A percentile compares a stretch with the other conserved stretches of the same genome.
Evolutionary conservation across 2,797 vertebrate genomes (phyloP).

Genomic region (Helarctos malayanus): DNA sequence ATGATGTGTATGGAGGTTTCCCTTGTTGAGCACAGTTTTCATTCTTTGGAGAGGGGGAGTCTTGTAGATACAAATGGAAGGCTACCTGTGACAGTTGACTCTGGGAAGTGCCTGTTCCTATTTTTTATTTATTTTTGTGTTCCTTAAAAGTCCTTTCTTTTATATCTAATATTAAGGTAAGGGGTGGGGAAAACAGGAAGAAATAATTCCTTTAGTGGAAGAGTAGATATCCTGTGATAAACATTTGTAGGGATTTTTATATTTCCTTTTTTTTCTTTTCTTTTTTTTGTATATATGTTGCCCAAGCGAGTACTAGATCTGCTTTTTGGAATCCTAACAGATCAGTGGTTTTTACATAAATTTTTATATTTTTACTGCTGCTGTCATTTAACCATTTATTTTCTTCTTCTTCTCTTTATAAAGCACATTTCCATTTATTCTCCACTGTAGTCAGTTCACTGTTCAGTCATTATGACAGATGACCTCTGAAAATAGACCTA

Average conservation of each 20-base stretch:
- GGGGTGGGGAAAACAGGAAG: neutral
- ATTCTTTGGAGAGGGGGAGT: neutral
- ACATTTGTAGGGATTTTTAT: neutral
- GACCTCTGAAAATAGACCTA: constrained; percentile 62
- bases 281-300: neutral
- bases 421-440: constrained; percentile 42
- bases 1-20: neutral
- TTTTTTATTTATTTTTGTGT: neutral
- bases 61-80: neutral
- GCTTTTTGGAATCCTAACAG: neutral
- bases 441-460: neutral
- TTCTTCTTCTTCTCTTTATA: neutral
- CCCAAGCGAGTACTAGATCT: neutral
- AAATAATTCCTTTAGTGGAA: constrained; percentile 4
- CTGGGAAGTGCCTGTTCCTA: neutral
- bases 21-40: neutral
- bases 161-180: neutral
- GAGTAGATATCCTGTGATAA: neutral
- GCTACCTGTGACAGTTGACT: neutral
- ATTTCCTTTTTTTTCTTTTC: neutral
- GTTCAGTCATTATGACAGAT: neutral
- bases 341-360: neutral
- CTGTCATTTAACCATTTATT: constrained; percentile 25
- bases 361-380: constrained; percentile 9
- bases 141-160: neutral